phyloP scores from a whole-genome alignment of 2,113 vertebrate genomes.

The Oxyura jamaicensis region DNA sequence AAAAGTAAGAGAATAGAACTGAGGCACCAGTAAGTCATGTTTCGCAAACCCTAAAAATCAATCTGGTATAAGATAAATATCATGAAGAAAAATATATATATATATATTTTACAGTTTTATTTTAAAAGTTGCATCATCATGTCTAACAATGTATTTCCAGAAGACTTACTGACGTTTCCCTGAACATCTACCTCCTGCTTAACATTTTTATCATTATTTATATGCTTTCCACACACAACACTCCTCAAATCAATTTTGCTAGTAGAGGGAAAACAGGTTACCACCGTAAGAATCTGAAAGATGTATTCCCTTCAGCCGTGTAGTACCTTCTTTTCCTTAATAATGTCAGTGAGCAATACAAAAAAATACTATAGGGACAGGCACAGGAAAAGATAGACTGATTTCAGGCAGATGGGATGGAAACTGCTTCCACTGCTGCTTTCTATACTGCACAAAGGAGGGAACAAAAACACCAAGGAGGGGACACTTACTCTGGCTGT shows the following conservation, averaged over 20 bases:
- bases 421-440: not conserved
- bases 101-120: not conserved
- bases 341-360: not conserved
- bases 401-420: not conserved
- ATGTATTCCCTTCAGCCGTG: not conserved
- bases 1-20: not conserved
- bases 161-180: not conserved
- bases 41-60: not conserved
- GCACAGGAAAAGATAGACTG: not conserved
- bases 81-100: not conserved
- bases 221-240: not conserved
- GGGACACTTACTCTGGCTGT: fast-evolving
- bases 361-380: not conserved
- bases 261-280: not conserved
- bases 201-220: not conserved
- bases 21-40: not conserved
- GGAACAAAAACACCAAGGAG: not conserved
- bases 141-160: not conserved
- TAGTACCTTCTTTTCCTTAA: not conserved
- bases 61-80: not conserved
- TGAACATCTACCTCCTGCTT: not conserved
- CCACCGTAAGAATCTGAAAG: not conserved
- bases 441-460: not conserved
- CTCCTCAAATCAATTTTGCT: not conserved
- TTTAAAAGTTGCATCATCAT: not conserved